Evolutionary conservation across 2,113 vertebrate genomes (phyloP).

Genomic region (Laterallus jamaicensis): DNA sequence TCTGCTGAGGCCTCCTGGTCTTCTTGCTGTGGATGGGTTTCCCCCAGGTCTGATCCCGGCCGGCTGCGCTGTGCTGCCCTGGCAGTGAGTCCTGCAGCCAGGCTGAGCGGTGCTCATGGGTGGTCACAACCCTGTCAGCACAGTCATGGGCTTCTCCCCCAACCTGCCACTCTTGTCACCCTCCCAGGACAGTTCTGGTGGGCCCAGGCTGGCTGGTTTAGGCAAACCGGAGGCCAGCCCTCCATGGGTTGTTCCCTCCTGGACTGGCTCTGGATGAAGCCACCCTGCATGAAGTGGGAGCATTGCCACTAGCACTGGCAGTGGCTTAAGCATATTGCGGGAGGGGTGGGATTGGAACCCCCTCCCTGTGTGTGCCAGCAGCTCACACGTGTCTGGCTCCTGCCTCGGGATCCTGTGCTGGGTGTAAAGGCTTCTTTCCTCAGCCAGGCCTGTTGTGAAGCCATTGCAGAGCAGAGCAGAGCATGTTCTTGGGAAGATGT

Average conservation of each 20-base stretch:
- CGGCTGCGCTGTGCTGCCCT: rapidly evolving
- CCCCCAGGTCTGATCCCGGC: rapidly evolving
- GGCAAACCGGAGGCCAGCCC: not conserved
- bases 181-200: not conserved
- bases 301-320: not conserved
- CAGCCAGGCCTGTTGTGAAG: not conserved
- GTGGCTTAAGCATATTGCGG: rapidly evolving
- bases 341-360: too few relatives aligned
- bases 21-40: not conserved
- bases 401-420: not conserved
- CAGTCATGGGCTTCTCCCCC: not conserved
- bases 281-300: rapidly evolving
- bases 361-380: rapidly evolving
- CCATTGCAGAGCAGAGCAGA: not conserved
- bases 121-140: not conserved
- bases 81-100: not conserved
- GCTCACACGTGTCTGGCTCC: not conserved
- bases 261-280: not conserved
- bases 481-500: too few relatives aligned
- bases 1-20: not conserved
- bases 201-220: not conserved
- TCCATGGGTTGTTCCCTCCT: too few relatives aligned
- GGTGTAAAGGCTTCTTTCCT: not conserved
- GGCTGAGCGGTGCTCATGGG: not conserved
- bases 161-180: not conserved